Percentiles rank a stretch among this genome's conserved stretches.
These are phyloP conservation scores for Furcifer pardalis DNA, from an alignment of 2,797 vertebrate species.

Conservation along the genomic window DNA sequence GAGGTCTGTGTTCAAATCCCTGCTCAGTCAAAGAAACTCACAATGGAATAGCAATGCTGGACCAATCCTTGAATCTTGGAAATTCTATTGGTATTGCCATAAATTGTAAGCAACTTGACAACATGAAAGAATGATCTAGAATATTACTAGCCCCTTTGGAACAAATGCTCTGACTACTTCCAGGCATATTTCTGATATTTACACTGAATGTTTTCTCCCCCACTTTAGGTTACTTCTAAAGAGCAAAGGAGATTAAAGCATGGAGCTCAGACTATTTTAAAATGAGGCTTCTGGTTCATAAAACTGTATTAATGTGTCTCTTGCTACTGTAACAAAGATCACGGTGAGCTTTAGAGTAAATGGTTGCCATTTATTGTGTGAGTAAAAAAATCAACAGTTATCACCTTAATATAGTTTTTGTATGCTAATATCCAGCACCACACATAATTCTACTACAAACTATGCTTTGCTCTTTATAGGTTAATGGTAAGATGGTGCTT, in stretches of 20 bases:
- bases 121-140: too few species aligned
- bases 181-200: constrained; percentile 42
- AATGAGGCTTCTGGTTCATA: constrained; percentile 2
- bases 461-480: neutral
- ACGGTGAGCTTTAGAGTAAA: neutral
- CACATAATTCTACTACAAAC: constrained; percentile 3
- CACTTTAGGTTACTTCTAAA: constrained; percentile 1
- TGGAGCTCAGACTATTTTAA: neutral
- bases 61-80: too few species aligned
- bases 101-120: too few species aligned
- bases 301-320: neutral
- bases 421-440: neutral
- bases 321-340: constrained; percentile 1
- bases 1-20: too few species aligned
- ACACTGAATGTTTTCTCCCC: constrained; percentile 36
- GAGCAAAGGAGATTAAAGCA: constrained; percentile 5
- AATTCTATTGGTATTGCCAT: too few species aligned
- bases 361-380: neutral
- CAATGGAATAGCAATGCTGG: too few species aligned
- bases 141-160: constrained; percentile 14
- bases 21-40: too few species aligned
- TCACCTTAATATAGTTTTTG: constrained; percentile 2
- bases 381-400: constrained; percentile 13
- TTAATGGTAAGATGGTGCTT: neutral
- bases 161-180: constrained; percentile 24